These are phyloP conservation scores for Balanococcus diminutus DNA, from an alignment of 2,888 invertebrate genomes.

Conservation along the genomic window DNA sequence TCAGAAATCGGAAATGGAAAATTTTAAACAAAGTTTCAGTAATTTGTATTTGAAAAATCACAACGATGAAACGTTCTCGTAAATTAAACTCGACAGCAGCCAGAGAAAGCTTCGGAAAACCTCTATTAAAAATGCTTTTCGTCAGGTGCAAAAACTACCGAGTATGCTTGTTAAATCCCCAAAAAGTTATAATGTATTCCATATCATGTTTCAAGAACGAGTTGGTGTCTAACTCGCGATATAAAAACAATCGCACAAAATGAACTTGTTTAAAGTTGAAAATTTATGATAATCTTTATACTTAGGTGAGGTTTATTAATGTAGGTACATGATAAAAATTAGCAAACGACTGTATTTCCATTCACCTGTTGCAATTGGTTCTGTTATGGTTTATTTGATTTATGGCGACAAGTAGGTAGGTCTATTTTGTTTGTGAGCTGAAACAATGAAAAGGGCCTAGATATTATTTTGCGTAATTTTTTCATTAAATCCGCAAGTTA, in stretches of 20 bases:
- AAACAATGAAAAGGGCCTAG: background rate
- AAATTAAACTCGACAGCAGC: slow-evolving; percentile 1
- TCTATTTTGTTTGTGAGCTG: too few species aligned
- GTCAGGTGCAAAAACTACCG: slow-evolving; percentile 16
- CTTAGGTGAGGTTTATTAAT: background rate
- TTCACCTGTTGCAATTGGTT: background rate
- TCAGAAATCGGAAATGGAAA: background rate
- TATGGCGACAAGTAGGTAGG: too few species aligned
- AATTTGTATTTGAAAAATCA: background rate
- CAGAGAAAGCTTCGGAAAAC: slow-evolving; percentile 5
- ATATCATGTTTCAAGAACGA: background rate
- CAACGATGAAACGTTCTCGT: background rate
- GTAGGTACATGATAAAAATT: background rate
- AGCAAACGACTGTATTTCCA: background rate
- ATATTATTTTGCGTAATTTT: background rate
- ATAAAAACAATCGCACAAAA: background rate
- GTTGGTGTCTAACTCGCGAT: background rate
- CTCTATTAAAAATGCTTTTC: slow-evolving; percentile 31
- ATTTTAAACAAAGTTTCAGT: background rate
- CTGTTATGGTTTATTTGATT: background rate
- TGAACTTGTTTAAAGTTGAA: background rate
- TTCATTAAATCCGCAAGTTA: too few species aligned
- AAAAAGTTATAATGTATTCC: slow-evolving; percentile 34
- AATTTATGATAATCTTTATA: background rate
- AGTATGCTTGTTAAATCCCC: background rate